These are phyloP conservation scores for Drosophila mauritiana DNA, from an alignment of 1,140 invertebrate genomes.

Conservation along the genomic window DNA sequence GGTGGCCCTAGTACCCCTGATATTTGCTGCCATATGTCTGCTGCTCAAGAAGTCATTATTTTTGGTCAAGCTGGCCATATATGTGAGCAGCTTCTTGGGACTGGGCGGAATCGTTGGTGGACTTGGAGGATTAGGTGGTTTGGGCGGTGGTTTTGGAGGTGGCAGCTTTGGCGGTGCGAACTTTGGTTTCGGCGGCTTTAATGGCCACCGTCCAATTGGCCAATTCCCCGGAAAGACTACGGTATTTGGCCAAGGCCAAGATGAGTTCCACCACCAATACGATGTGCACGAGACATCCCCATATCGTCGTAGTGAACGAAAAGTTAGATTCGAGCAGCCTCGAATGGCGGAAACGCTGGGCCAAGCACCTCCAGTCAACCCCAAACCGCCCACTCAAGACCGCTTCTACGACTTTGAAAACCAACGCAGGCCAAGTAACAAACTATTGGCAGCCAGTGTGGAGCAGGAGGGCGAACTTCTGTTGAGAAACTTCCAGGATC, in stretches of 20 bases:
- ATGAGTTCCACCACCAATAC: slow-evolving; percentile 73
- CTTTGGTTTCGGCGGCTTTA: slow-evolving; percentile 49
- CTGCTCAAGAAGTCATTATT: slow-evolving; percentile 90
- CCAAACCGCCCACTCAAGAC: slow-evolving; percentile 54
- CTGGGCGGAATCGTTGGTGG: slow-evolving; percentile 84
- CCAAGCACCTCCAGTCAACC: neutral
- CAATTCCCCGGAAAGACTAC: slow-evolving; percentile 66
- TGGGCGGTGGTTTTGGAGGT: slow-evolving; percentile 39
- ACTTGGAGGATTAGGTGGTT: slow-evolving; percentile 48
- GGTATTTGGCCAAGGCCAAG: slow-evolving; percentile 48
- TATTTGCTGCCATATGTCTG: slow-evolving; percentile 89
- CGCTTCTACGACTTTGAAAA: slow-evolving; percentile 82
- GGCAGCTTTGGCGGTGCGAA: slow-evolving; percentile 43
- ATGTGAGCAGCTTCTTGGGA: slow-evolving; percentile 88
- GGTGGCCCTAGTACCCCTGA: slow-evolving; percentile 88
- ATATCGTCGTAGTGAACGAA: slow-evolving; percentile 75
- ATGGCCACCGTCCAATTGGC: slow-evolving; percentile 50
- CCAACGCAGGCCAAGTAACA: slow-evolving; percentile 44
- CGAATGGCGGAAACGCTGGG: slow-evolving; percentile 16
- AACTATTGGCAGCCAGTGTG: slow-evolving; percentile 24
- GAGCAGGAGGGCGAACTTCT: slow-evolving; percentile 46
- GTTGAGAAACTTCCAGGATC: slow-evolving; percentile 55
- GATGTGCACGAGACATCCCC: slow-evolving; percentile 66
- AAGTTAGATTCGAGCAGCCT: slow-evolving; percentile 71
- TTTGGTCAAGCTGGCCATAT: slow-evolving; percentile 89